These are phyloP conservation scores for Darevskia mixta DNA, from an alignment of 2,797 vertebrate genomes.

Conservation along the genomic window DNA sequence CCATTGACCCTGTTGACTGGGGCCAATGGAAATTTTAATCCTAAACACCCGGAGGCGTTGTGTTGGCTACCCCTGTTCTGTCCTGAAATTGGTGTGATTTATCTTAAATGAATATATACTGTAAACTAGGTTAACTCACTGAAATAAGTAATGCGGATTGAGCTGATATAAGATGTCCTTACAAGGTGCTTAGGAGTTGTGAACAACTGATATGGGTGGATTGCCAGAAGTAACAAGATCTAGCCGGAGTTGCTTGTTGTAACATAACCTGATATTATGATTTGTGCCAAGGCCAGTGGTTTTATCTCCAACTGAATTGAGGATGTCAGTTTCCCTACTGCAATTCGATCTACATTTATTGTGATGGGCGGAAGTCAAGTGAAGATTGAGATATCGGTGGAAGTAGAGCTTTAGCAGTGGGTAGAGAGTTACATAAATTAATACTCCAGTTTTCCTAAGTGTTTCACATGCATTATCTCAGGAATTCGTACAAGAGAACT, in stretches of 20 bases:
- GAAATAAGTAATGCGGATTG: not conserved
- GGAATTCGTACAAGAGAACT: not conserved
- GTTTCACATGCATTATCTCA: too few species aligned
- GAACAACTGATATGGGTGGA: slow-evolving; percentile 25
- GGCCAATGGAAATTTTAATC: too few species aligned
- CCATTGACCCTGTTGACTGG: too few species aligned
- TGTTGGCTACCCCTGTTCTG: too few species aligned
- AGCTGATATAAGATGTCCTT: not conserved
- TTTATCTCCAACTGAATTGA: slow-evolving; percentile 48
- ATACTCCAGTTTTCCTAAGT: not conserved
- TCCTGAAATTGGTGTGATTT: not conserved
- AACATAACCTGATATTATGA: slow-evolving; percentile 50
- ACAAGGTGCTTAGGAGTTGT: slow-evolving; percentile 5
- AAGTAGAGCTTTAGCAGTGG: not conserved
- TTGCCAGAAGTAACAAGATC: slow-evolving; percentile 3
- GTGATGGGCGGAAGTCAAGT: slow-evolving; percentile 51
- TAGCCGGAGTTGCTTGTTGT: slow-evolving; percentile 46
- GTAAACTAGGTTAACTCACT: not conserved
- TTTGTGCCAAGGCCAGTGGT: slow-evolving; percentile 43
- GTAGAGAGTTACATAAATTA: not conserved
- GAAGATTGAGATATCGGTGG: not conserved
- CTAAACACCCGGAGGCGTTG: too few species aligned
- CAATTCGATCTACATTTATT: slow-evolving; percentile 66
- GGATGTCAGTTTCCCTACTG: slow-evolving; percentile 42
- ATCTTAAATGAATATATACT: not conserved